A percentile compares a stretch with the other conserved stretches of the same genome.
Conservation (phyloP, 2,888 invertebrate species). For the Leptura quadrifasciata region DNA sequence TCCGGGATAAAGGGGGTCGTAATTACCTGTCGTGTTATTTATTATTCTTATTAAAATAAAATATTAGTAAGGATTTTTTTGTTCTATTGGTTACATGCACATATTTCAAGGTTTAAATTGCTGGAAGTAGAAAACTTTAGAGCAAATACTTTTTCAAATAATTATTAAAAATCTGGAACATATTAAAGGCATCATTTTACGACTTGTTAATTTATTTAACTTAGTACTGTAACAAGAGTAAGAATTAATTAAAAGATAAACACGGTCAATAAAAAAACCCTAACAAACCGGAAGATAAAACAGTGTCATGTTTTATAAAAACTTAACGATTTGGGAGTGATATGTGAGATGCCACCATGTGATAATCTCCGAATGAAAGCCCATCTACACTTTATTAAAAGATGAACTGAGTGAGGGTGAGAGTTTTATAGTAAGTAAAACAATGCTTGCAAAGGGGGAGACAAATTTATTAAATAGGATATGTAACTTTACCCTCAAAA, state of each 20-base stretch:
- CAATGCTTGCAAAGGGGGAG: slow-evolving; percentile 19
- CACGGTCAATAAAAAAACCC: background rate
- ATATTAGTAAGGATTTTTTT: no score
- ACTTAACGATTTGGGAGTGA: slow-evolving; percentile 3
- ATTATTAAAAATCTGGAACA: no score
- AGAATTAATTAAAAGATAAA: background rate
- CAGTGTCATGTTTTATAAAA: slow-evolving; percentile 4
- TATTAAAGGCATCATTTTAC: no score
- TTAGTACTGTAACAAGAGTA: background rate
- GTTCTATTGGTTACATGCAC: no score
- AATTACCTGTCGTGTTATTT: no score
- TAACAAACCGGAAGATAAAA: background rate
- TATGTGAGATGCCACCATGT: slow-evolving; percentile 10
- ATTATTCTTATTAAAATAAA: no score
- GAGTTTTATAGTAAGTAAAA: slow-evolving; percentile 10
- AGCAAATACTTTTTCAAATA: no score
- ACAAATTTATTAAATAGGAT: slow-evolving; percentile 29
- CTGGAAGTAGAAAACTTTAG: no score
- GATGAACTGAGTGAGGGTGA: slow-evolving; percentile 20
- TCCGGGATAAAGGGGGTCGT: no score
- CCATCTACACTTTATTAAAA: slow-evolving; percentile 16
- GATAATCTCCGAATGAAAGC: slow-evolving; percentile 27
- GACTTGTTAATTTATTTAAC: no score
- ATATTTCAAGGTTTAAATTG: no score
- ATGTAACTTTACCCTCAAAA: slow-evolving; percentile 22